Conservation (phyloP, 1,140 invertebrate genomes). For the Delia radicum region DNA sequence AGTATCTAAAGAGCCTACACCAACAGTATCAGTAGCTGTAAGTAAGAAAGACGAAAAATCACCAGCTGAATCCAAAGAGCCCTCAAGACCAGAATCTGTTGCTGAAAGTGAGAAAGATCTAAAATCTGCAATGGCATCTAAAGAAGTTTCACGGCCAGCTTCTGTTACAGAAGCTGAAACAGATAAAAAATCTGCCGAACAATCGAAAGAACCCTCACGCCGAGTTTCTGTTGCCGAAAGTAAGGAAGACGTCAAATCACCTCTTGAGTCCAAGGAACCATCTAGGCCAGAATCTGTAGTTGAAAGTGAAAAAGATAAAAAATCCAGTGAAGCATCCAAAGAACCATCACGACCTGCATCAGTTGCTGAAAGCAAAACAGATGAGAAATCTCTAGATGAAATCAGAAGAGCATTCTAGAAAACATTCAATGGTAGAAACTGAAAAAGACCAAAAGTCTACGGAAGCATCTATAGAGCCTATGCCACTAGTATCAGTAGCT, state of each 20-base stretch:
- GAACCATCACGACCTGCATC: conserved; percentile 32
- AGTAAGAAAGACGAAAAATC: conserved; percentile 29
- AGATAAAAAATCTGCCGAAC: conserved; percentile 20
- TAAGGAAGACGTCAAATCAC: conserved; percentile 25
- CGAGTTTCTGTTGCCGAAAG: conserved; percentile 33
- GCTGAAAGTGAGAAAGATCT: conserved; percentile 10
- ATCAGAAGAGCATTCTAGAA: conserved; percentile 25
- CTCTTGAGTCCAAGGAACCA: conserved; percentile 23
- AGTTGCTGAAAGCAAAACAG: not conserved
- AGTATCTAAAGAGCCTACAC: conserved; percentile 1
- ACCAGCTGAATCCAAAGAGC: conserved; percentile 34
- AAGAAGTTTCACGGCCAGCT: conserved; percentile 22
- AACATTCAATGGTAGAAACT: conserved; percentile 32
- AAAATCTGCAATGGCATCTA: conserved; percentile 25
- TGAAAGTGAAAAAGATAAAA: conserved; percentile 9
- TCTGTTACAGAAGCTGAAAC: conserved; percentile 27
- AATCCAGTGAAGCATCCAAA: conserved; percentile 31
- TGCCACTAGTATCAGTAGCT: conserved; percentile 24
- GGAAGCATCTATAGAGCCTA: not conserved
- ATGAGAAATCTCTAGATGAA: conserved; percentile 2
- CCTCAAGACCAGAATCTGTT: conserved; percentile 33
- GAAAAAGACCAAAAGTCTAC: conserved; percentile 13
- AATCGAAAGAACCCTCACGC: conserved; percentile 30
- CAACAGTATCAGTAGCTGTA: conserved; percentile 25
- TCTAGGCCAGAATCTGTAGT: conserved; percentile 29